phyloP scores from a whole-genome alignment of 2,888 invertebrate species.

The Volucella inflata region DNA sequence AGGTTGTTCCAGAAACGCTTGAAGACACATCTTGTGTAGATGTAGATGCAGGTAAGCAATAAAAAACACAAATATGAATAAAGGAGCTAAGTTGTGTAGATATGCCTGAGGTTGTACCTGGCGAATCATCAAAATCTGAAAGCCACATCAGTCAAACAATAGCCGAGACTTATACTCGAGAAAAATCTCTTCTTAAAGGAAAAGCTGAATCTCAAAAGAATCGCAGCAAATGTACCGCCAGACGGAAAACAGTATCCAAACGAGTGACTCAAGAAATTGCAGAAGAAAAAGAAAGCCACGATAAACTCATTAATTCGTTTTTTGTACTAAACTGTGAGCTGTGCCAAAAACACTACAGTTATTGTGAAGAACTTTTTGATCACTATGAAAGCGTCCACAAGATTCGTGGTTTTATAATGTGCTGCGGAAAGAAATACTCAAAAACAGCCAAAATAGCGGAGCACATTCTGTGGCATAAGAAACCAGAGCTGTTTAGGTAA shows the following conservation, averaged over 20 bases:
- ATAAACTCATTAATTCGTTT: constrained; percentile 51
- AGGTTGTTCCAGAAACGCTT: background rate
- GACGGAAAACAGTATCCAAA: background rate
- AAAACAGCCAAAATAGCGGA: constrained; percentile 71
- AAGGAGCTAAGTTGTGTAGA: background rate
- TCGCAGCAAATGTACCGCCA: background rate
- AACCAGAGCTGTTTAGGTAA: constrained; percentile 77
- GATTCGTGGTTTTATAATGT: constrained; percentile 75
- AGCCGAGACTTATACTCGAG: background rate
- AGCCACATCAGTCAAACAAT: background rate
- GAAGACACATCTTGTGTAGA: background rate
- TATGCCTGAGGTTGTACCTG: background rate
- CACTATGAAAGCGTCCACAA: constrained; percentile 73
- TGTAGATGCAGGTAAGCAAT: constrained; percentile 15
- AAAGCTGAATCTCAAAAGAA: background rate
- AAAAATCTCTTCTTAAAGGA: background rate
- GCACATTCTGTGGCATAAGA: constrained; percentile 76
- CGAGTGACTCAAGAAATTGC: constrained; percentile 7
- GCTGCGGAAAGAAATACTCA: constrained; percentile 76
- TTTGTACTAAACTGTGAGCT: constrained; percentile 68
- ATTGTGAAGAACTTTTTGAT: constrained; percentile 65
- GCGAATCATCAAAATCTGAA: background rate
- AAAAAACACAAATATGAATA: background rate
- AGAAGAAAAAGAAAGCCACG: constrained; percentile 23
- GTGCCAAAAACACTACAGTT: constrained; percentile 55